Evolutionary conservation across 2,888 invertebrate genomes (phyloP).

Genomic region (Microctonus aethiopoides): DNA sequence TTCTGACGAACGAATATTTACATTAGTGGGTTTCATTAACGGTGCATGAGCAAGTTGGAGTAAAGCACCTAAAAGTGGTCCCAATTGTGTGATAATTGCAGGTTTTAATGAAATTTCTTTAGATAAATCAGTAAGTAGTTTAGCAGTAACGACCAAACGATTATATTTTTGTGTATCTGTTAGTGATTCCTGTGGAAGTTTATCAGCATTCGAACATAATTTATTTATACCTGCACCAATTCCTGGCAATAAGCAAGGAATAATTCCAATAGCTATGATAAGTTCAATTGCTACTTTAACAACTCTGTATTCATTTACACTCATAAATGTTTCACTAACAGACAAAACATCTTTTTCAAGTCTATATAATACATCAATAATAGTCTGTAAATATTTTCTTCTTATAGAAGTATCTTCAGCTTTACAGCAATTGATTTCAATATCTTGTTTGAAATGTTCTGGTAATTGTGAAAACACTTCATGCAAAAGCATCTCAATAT

Average conservation of each 20-base stretch:
- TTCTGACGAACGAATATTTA: conserved; percentile 43
- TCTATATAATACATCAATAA: conserved; percentile 12
- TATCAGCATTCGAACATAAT: conserved; percentile 64
- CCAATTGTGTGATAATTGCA: conserved; percentile 51
- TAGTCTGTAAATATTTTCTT: conserved; percentile 19
- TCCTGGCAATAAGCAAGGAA: conserved; percentile 75
- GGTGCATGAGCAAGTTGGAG: conserved; percentile 79
- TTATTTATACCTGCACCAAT: conserved; percentile 71
- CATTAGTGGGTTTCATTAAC: conserved; percentile 71
- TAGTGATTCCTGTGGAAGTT: conserved; percentile 62
- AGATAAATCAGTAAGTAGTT: conserved; percentile 68
- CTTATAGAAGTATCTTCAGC: neutral
- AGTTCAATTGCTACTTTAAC: conserved; percentile 74
- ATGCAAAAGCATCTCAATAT: neutral
- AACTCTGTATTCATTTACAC: conserved; percentile 76
- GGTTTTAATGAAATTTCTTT: conserved; percentile 49
- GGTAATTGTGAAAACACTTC: neutral
- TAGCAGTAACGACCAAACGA: conserved; percentile 71
- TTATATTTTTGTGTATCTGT: conserved; percentile 69
- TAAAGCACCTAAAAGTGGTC: conserved; percentile 72
- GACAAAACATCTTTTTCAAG: conserved; percentile 22
- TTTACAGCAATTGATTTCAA: neutral
- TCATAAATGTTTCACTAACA: conserved; percentile 66
- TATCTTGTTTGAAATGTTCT: neutral
- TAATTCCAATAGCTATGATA: conserved; percentile 75